Conservation (phyloP, 2,113 vertebrate species). For the Pseudopodoces humilis region DNA sequence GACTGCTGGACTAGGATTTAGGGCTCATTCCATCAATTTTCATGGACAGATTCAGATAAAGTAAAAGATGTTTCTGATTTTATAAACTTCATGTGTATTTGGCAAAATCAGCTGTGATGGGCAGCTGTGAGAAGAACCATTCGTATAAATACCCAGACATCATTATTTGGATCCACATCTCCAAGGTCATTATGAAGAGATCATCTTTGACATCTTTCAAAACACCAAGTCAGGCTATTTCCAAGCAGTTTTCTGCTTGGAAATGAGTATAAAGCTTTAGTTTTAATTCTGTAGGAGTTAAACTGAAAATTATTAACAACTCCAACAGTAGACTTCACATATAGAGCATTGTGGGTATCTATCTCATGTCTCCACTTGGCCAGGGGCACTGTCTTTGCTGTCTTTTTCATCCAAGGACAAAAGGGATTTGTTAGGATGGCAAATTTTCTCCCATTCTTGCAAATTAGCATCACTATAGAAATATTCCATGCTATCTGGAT, state of each 20-base stretch:
- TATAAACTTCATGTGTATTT: background rate
- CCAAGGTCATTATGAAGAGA: background rate
- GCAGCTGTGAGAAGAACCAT: background rate
- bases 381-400: conserved; percentile 48
- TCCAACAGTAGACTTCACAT: conserved; percentile 29
- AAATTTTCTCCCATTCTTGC: conserved; percentile 60
- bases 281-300: conserved; percentile 60
- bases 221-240: background rate
- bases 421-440: conserved; percentile 54
- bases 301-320: conserved; percentile 59
- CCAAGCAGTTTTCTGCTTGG: background rate
- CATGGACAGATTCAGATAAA: background rate
- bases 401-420: conserved; percentile 66
- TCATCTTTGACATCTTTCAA: background rate
- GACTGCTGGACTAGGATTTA: background rate
- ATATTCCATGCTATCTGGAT: conserved; percentile 53
- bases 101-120: background rate
- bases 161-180: background rate
- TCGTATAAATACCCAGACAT: fast-evolving
- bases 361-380: conserved; percentile 57
- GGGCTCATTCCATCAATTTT: background rate
- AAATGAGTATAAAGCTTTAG: background rate
- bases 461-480: conserved; percentile 62
- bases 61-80: background rate
- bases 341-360: conserved; percentile 3